Base-by-base conservation (phyloP, 2,888 invertebrate species). In the Calameuta pallipes region DNA sequence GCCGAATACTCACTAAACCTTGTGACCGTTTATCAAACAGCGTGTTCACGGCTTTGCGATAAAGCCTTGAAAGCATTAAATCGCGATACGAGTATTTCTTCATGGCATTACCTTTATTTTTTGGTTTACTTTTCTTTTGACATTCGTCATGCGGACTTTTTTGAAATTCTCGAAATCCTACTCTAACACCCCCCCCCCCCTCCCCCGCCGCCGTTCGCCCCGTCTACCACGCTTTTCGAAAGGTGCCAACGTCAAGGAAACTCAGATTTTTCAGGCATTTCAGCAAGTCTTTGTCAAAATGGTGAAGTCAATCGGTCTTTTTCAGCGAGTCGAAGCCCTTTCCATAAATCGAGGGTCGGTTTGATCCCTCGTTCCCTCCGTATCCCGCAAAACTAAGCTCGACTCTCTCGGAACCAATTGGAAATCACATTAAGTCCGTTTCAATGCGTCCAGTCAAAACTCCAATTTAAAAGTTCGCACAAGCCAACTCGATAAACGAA, bases 381-480 rank as follows among this genome's bases (percentile, higher is more conserved):
- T 9, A 23, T 2, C 1, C 6, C 23, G 23, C 56, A 56, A 56
- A 56, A 56, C 56, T 15, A 9, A 56, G 56, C 81, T 41, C 74
- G 69, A n/a, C 56, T 41, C 69, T 73, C 78, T 77, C 77, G 81
- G 74, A 83, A 85, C 84, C 86, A 87, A 86, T 87, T 86, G 85
- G 84, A 88, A 90, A 90, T 90, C 88, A 86, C 87, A 88, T 89
- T 89, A 89, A 87, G 85, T 88, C 84, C 89, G 85, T 87, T 87
- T 86, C 87, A 86, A 86, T 87, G 88, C 86, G 85, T 87, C 86
- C 89, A 87, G 89, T 89, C 89, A 89, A 90, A 90, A 89, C 87
- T 89, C 85, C 87, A 89, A 90, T 89, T 89, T 87, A 89, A 90
- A 90, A 90, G 85, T 89, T 89, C 84, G 86, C 82, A 80, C 82